Conservation (phyloP, 2,113 vertebrate genomes). For the Microtus oregoni region DNA sequence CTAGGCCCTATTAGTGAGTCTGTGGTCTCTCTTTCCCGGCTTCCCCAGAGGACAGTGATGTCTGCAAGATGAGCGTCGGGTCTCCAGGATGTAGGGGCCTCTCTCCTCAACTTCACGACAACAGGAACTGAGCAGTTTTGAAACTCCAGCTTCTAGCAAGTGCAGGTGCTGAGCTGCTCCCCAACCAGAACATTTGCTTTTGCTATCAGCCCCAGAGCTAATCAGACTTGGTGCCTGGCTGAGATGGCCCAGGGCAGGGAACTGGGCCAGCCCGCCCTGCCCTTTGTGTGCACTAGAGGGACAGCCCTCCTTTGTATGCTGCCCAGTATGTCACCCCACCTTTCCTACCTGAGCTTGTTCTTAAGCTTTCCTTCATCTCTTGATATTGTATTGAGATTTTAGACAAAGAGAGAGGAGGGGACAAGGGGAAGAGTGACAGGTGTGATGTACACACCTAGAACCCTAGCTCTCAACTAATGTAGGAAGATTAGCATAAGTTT, state of each 20-base stretch:
- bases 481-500: neutral
- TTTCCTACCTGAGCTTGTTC: neutral
- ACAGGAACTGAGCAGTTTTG: constrained; percentile 79
- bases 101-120: constrained; percentile 73
- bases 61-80: constrained; percentile 56
- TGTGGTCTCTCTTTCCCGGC: constrained; percentile 61
- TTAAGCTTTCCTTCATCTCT: neutral
- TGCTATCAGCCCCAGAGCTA: constrained; percentile 60
- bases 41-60: constrained; percentile 39
- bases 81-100: constrained; percentile 29
- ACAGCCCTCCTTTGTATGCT: neutral
- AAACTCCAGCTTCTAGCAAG: constrained; percentile 66
- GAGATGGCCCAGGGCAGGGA: neutral
- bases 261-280: neutral
- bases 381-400: constrained; percentile 15
- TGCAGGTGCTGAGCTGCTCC: neutral
- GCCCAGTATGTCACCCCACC: too few relatives aligned
- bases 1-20: constrained; percentile 47
- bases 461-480: neutral
- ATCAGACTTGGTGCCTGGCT: constrained; percentile 58
- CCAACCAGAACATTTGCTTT: constrained; percentile 75
- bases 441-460: neutral
- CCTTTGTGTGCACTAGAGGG: neutral
- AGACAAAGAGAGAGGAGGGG: neutral
- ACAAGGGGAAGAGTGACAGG: too few relatives aligned